Base-by-base conservation (phyloP, 2,113 vertebrate genomes). In the Tamias sibiricus region DNA sequence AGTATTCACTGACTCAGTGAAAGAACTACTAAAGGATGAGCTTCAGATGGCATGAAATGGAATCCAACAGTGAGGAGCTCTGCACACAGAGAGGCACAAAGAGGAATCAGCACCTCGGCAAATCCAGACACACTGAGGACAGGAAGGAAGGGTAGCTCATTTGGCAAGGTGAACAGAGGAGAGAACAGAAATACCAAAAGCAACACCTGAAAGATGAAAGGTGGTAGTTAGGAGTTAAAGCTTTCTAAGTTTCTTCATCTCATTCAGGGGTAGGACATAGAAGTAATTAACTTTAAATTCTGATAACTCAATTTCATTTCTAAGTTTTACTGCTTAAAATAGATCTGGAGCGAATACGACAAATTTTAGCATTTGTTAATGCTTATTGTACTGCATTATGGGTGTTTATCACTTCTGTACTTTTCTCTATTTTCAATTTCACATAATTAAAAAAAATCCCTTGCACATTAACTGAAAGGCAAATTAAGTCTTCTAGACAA, bases 401-500 rank as follows among this genome's bases (percentile, higher is more conserved):
- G 66, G 79, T 82, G 80, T 97, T 95, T 96, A 87, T 93, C 96
- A 32, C 88, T 37, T 87, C 76, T 79, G 49, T 77, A 62, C 19
- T 77, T 91, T 94, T 83, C 57, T 74, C 75, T 93, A 75, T 79
- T 90, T 90, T 93, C 66, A 49, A 95, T 92, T 97, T 94, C 54
- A 40, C 69, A n/a, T 95, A 95, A 93, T 97, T 97, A 80, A 91
- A 96, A 97, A 90, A 87, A 92, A 90, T 64, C 68, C 32, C 87
- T 72, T 94, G 90, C 94, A 95, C 94, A 77, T 85, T 92, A 96
- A 94, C 87, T 97, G 96, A 97, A 96, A 97, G 95, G 94, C 86
- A 92, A 93, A 97, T 97, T 95, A 95, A 97, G 89, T 79, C 94
- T 97, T 91, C 72, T n/a, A 94, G 96, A 96, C 96, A 96, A 93